phyloP scores from a whole-genome alignment of 2,113 vertebrate genomes.

The Sphyrna mokarran region DNA sequence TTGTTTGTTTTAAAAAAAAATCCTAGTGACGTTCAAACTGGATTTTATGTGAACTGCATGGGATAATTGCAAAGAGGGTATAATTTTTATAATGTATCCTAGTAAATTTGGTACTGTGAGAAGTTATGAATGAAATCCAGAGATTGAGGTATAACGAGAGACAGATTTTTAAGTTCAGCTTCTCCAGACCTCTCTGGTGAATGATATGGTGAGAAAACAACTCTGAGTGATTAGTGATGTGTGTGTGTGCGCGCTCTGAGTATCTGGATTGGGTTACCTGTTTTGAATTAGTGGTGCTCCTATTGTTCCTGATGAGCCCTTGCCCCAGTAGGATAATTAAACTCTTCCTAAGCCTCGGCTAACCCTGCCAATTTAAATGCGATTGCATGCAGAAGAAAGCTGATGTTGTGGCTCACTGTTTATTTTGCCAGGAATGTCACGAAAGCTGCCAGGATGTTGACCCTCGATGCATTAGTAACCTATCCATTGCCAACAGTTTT shows the following conservation, averaged over 20 bases:
- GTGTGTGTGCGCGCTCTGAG: slow-evolving; percentile 45
- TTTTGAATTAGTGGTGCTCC: slow-evolving; percentile 68
- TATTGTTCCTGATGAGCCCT: slow-evolving; percentile 67
- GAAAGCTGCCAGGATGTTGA: slow-evolving; percentile 12
- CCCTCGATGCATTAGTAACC: background rate
- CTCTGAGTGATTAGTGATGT: slow-evolving; percentile 66
- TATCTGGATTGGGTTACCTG: slow-evolving; percentile 76
- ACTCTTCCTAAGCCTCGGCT: slow-evolving; percentile 55
- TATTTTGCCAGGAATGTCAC: background rate
- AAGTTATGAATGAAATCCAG: slow-evolving; percentile 28
- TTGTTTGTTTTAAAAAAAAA: background rate
- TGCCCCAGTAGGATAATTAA: slow-evolving; percentile 72
- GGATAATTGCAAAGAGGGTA: slow-evolving; percentile 7
- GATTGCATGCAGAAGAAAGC: slow-evolving; percentile 49
- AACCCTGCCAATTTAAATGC: slow-evolving; percentile 69
- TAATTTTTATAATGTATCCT: slow-evolving; percentile 10
- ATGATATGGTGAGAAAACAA: background rate
- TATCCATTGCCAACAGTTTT: slow-evolving; percentile 5
- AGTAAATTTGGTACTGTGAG: background rate
- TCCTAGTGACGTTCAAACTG: slow-evolving; percentile 10
- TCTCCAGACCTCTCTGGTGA: background rate
- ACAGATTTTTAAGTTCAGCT: slow-evolving; percentile 1
- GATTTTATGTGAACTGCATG: slow-evolving; percentile 21
- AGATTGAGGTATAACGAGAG: background rate
- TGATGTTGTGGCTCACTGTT: slow-evolving; percentile 21